Base-by-base conservation (phyloP, 2,113 vertebrate species). In the Seriola quinqueradiata region DNA sequence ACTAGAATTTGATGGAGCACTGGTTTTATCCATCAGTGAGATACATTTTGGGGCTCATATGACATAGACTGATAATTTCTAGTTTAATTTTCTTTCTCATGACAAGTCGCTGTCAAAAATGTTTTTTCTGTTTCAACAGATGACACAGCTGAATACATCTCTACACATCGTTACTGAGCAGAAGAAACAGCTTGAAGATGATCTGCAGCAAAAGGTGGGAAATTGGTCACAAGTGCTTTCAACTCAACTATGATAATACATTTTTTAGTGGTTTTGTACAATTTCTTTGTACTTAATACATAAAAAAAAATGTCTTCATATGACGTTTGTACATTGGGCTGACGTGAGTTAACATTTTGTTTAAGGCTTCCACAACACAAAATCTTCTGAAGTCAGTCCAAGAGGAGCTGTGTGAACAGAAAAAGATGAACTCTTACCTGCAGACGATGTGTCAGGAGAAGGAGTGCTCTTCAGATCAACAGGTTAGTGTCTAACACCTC, bases 381-480 rank as follows among this genome's bases (percentile, higher is more conserved):
- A 63, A 76, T 38, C 84, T 79, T 16, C 61, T 87, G 17, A 40
- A 69, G 13, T 65, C 70, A 9, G 44, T 72, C 17, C 70, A 76
- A 21, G 61, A 82, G 21, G 50, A 86, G 36, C 68, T 87, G 11
- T 1, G 5, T 57, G 68, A 79, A 17, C 67, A 87, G 61, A 79
- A 64, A 12, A 59, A 59, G n/a, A 16, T 16, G 3, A 78, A 65
- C 74, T 57, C 11, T 65, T 46, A 86, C 23, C 66, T 84, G 42
- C 14, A 70, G 14, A 52, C 32, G 17, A 40, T 10, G 6, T 34
- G 14, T n/a, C 23, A 82, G 50, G 74, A 85, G 16, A 68, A 48
- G 55, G 61, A 76, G 4, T 0, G 8, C 6, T 10, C 38, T 23
- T 50, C 75, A 21, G 23, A 66, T 4, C 73, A 75, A 50, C 75